phyloP scores from a whole-genome alignment of 2,888 invertebrate species.

The Cephus sareptanus region DNA sequence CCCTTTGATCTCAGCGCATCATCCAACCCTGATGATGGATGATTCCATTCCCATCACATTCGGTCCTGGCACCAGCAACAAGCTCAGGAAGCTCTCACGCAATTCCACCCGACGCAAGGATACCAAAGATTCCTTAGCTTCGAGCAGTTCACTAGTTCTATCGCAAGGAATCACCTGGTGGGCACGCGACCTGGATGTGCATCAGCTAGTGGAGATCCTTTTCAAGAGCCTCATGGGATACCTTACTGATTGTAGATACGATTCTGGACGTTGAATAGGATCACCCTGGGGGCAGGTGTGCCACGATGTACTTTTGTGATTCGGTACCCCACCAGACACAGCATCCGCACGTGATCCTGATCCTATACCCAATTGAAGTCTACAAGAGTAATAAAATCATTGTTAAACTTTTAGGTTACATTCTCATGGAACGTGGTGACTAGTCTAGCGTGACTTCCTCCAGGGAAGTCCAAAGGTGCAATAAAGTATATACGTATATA shows the following conservation, averaged over 20 bases:
- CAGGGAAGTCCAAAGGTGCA: conserved; percentile 4
- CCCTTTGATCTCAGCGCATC: conserved; percentile 6
- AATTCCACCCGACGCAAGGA: not conserved
- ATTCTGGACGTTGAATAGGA: not conserved
- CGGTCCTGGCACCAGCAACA: not conserved
- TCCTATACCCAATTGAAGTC: not conserved
- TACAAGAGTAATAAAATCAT: not conserved
- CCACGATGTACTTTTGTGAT: not conserved
- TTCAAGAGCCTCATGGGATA: not conserved
- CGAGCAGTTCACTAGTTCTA: not conserved
- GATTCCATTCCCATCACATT: not conserved
- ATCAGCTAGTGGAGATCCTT: not conserved
- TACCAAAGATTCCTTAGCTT: not conserved
- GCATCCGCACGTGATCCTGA: not conserved
- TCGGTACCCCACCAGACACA: not conserved
- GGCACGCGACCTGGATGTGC: not conserved
- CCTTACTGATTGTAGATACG: not conserved
- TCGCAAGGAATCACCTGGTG: not conserved
- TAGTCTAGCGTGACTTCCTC: conserved; percentile 10
- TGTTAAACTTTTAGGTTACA: not conserved
- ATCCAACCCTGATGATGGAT: conserved; percentile 4
- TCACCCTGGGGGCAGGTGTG: not conserved
- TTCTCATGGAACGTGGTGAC: not conserved
- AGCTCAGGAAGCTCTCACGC: not conserved
- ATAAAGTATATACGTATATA: not conserved